Evolutionary conservation across 92 coral and sea anemone species (phyloP).

Genomic region (Umimayanthus chanpuru): DNA sequence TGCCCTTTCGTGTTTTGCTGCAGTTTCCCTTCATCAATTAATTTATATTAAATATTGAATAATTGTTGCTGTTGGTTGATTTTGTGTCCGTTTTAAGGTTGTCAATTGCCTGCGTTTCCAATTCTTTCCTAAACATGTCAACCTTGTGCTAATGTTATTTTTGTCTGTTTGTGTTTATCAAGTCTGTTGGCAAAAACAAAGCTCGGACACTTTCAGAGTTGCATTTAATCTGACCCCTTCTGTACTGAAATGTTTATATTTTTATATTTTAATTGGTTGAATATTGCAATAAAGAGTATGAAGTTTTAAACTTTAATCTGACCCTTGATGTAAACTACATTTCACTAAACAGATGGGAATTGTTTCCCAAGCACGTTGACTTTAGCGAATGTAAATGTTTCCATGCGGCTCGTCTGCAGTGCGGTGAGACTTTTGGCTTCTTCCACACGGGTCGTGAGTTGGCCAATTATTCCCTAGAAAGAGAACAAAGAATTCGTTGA

Average conservation of each 20-base stretch:
- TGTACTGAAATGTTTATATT: too few species aligned
- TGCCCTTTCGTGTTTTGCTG: too few species aligned
- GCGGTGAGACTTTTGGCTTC: neutral
- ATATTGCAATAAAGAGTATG: too few species aligned
- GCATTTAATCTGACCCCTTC: neutral
- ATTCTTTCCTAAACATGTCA: neutral
- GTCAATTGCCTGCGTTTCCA: too few species aligned
- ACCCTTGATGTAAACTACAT: neutral
- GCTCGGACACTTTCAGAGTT: neutral
- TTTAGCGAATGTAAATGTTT: conserved; percentile 8
- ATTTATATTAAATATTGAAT: too few species aligned
- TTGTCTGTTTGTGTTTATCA: neutral
- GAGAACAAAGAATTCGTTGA: neutral
- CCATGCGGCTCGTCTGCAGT: neutral
- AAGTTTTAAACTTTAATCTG: too few species aligned
- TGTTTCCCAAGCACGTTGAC: neutral
- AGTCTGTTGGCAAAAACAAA: neutral
- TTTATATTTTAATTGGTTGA: too few species aligned
- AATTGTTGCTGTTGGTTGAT: too few species aligned
- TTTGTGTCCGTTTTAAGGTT: too few species aligned
- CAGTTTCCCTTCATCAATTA: too few species aligned
- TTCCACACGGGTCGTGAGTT: conserved; percentile 24
- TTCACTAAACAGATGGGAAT: neutral
- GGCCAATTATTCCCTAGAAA: conserved; percentile 21
- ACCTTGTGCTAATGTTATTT: too few species aligned